Evolutionary conservation across 2,888 invertebrate species (phyloP).

Genomic region (Mesorhabditis spiculigera): DNA sequence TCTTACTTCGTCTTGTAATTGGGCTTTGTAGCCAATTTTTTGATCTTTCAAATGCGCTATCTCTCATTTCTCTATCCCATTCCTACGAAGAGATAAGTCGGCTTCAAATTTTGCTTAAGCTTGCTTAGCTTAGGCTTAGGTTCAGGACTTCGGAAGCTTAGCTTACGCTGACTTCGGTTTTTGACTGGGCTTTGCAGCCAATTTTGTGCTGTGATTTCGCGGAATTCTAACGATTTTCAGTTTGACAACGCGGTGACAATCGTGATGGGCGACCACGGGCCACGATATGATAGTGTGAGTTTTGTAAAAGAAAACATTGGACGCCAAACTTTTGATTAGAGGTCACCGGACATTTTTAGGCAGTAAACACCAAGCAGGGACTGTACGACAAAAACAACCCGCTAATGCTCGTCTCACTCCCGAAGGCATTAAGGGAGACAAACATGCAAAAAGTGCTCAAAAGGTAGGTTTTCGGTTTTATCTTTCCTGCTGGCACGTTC

Average conservation of each 20-base stretch:
- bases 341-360: neutral
- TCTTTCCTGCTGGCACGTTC: no score
- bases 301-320: neutral
- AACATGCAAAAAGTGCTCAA: neutral
- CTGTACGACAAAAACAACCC: neutral
- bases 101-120: no score
- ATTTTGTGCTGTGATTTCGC: no score
- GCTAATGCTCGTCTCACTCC: neutral
- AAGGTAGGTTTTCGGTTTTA: neutral
- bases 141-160: no score
- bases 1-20: no score
- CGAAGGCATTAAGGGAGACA: neutral
- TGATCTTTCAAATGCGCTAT: no score
- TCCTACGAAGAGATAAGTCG: no score
- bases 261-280: conserved; percentile 6
- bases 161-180: no score
- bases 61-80: no score
- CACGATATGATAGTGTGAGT: conserved; percentile 2
- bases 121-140: no score
- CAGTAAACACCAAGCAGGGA: neutral
- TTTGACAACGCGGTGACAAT: neutral
- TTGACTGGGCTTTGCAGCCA: no score
- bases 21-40: no score
- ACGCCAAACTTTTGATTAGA: neutral
- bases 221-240: neutral